Evolutionary conservation across 2,888 invertebrate genomes (phyloP).

Genomic region (Pristionchus arcanus): DNA sequence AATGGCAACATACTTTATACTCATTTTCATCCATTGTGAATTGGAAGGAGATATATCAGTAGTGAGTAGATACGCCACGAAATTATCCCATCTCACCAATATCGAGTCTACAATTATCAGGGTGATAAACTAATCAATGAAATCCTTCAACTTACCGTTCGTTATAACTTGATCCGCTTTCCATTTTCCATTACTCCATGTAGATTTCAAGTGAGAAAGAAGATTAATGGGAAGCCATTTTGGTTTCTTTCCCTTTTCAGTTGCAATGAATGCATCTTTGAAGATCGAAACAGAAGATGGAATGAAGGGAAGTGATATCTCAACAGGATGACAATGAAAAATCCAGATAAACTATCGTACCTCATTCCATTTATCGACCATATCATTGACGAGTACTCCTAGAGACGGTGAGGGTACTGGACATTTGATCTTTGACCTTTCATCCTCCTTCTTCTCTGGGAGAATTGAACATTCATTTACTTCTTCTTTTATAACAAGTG

Average conservation of each 20-base stretch:
- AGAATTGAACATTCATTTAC: background rate
- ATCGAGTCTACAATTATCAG: background rate
- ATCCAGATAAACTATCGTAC: background rate
- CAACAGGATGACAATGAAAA: background rate
- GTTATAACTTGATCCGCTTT: slow-evolving; percentile 39
- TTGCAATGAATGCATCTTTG: background rate
- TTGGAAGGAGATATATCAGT: slow-evolving; percentile 43
- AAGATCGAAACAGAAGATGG: slow-evolving; percentile 11
- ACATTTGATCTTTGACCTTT: slow-evolving; percentile 16
- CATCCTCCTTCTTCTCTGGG: background rate
- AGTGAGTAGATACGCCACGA: slow-evolving; percentile 11
- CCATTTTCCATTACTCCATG: slow-evolving; percentile 54
- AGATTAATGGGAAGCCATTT: slow-evolving; percentile 52
- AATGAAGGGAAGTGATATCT: slow-evolving; percentile 32
- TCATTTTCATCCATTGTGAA: slow-evolving; percentile 38
- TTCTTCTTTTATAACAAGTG: background rate
- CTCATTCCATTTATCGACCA: slow-evolving; percentile 54
- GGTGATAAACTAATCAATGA: background rate
- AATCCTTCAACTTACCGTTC: background rate
- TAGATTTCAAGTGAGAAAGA: slow-evolving; percentile 26
- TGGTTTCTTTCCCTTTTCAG: background rate
- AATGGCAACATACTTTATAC: background rate
- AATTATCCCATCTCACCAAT: background rate
- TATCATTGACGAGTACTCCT: slow-evolving; percentile 48
- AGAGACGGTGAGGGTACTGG: background rate